Percentiles rank a stretch among this genome's conserved stretches.
These are phyloP conservation scores for Drosophila sp. DNA, from an alignment of 1,140 invertebrate species.

Conservation along the genomic window DNA sequence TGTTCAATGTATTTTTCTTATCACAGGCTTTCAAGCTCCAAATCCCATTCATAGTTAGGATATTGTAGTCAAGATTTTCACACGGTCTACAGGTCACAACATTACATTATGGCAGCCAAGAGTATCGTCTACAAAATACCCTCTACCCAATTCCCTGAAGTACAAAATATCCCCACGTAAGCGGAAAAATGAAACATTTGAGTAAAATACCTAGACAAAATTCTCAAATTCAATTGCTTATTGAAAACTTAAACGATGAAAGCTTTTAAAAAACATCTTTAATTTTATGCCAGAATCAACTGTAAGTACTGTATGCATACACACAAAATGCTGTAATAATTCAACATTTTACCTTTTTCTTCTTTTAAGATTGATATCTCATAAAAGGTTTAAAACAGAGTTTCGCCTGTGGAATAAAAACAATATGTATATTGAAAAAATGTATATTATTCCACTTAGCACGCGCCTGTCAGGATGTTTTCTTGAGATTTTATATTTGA, in stretches of 20 bases:
- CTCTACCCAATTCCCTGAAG: neutral
- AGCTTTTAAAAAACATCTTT: no score
- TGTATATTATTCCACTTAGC: no score
- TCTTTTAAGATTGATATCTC: no score
- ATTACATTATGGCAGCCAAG: neutral
- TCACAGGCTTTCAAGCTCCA: constrained; percentile 12
- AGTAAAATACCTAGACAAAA: neutral
- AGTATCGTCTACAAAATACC: neutral
- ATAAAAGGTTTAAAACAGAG: no score
- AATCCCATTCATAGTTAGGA: constrained; percentile 1
- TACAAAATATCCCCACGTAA: no score
- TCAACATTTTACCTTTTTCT: no score
- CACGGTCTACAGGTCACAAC: neutral
- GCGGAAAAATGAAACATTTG: no score
- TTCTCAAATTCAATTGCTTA: constrained; percentile 3
- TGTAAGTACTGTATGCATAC: neutral
- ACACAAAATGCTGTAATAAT: no score
- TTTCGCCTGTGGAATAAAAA: no score
- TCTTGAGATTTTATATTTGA: no score
- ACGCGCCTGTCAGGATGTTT: no score
- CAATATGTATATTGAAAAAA: no score
- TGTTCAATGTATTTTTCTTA: constrained; percentile 40
- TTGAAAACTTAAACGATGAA: neutral
- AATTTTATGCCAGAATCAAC: neutral
- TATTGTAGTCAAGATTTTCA: neutral